Conservation (phyloP, 35 echinoderm and acorn worm species). For the Nesometra sesokonis region DNA sequence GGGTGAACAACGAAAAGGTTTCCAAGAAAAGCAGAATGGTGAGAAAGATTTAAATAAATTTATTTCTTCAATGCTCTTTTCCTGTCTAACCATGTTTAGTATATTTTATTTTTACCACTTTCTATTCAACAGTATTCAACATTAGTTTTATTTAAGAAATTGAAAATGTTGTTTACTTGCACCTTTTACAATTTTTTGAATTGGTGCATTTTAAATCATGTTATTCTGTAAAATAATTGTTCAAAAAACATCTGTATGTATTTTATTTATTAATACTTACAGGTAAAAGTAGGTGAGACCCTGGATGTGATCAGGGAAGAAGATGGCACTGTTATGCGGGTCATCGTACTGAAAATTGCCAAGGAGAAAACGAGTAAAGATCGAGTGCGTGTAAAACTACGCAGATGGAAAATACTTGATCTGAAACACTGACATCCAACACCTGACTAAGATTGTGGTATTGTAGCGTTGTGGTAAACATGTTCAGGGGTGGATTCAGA, state of each 20-base stretch:
- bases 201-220: no score
- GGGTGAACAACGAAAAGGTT: constrained; percentile 41
- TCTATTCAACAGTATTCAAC: no score
- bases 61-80: no score
- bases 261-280: background rate
- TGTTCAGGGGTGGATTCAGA: no score
- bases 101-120: no score
- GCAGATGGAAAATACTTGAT: constrained; percentile 53
- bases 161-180: no score
- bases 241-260: no score
- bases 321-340: constrained; percentile 35
- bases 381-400: constrained; percentile 33
- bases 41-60: background rate
- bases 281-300: constrained; percentile 59
- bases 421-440: background rate
- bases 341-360: constrained; percentile 27
- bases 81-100: no score
- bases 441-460: background rate
- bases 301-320: constrained; percentile 45
- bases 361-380: constrained; percentile 33
- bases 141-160: no score
- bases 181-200: no score
- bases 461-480: no score
- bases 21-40: constrained; percentile 76
- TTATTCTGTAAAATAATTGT: no score